phyloP scores from a whole-genome alignment of 2,797 vertebrate species.

The Acridotheres tristis region DNA sequence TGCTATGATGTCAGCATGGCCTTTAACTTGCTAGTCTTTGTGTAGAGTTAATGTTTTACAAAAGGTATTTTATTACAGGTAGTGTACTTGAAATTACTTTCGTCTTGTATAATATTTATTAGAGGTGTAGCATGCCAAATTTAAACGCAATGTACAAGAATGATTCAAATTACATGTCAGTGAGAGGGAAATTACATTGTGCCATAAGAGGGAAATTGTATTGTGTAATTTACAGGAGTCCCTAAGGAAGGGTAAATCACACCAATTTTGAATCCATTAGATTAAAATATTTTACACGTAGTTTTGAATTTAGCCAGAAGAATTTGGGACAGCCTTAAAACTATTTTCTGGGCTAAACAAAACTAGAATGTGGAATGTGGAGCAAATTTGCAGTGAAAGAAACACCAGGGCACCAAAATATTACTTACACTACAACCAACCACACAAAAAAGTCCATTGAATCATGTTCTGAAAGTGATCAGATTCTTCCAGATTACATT shows the following conservation, averaged over 20 bases:
- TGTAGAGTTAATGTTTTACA: neutral
- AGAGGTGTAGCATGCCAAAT: neutral
- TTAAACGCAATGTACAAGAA: neutral
- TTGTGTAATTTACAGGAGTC: neutral
- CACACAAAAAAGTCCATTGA: neutral
- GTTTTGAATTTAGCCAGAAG: neutral
- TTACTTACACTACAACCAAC: neutral
- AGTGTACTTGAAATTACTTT: neutral
- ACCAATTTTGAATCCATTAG: neutral
- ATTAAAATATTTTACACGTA: neutral
- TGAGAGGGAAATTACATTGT: neutral
- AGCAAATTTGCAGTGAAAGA: neutral
- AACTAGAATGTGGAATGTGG: neutral
- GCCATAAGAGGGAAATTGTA: neutral
- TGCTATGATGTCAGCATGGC: slow-evolving; percentile 66
- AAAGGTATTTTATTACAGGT: neutral
- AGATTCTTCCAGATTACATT: neutral
- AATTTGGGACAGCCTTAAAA: neutral
- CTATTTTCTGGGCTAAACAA: neutral
- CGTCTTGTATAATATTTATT: neutral
- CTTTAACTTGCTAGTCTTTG: neutral
- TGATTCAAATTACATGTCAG: neutral
- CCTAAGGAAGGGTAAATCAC: neutral
- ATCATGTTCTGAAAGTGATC: neutral
- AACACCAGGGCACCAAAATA: neutral